Conservation (phyloP, 2,797 vertebrate species). For the Bryconaethiops microstoma region DNA sequence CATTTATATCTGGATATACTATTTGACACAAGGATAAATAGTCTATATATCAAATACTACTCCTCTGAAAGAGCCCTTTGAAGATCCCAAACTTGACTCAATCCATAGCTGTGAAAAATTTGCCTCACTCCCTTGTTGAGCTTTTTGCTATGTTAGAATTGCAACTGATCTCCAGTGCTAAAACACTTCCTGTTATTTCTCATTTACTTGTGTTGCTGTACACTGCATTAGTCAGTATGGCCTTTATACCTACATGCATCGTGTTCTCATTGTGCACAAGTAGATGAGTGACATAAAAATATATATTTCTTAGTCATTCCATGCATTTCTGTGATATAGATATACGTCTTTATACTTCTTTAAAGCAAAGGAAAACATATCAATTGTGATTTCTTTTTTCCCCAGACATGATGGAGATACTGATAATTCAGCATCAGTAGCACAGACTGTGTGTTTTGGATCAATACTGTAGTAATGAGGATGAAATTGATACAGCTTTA, state of each 20-base stretch:
- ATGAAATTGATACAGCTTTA: conserved; percentile 29
- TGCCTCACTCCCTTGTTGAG: background rate
- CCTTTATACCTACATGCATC: conserved; percentile 35
- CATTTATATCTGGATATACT: too few relatives aligned
- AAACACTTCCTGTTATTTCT: conserved; percentile 16
- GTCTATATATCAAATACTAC: background rate
- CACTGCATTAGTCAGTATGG: conserved; percentile 6
- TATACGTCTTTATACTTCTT: conserved; percentile 46
- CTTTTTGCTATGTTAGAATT: background rate
- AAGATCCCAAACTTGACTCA: background rate
- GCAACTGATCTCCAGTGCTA: conserved; percentile 8
- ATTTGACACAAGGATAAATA: conserved; percentile 4
- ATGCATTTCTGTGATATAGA: conserved; percentile 57
- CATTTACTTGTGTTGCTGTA: background rate
- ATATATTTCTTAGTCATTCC: conserved; percentile 56
- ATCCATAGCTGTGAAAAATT: background rate
- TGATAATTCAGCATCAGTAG: conserved; percentile 41
- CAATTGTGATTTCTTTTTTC: conserved; percentile 9
- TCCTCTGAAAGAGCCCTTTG: background rate
- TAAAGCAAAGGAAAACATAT: conserved; percentile 44
- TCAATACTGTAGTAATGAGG: conserved; percentile 57
- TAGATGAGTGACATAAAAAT: conserved; percentile 55
- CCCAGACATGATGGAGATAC: conserved; percentile 33
- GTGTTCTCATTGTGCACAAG: conserved; percentile 39
- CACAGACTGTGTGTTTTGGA: conserved; percentile 43